Evolutionary conservation across 2,113 vertebrate species (phyloP).

Genomic region (Haliaeetus leucogaster): DNA sequence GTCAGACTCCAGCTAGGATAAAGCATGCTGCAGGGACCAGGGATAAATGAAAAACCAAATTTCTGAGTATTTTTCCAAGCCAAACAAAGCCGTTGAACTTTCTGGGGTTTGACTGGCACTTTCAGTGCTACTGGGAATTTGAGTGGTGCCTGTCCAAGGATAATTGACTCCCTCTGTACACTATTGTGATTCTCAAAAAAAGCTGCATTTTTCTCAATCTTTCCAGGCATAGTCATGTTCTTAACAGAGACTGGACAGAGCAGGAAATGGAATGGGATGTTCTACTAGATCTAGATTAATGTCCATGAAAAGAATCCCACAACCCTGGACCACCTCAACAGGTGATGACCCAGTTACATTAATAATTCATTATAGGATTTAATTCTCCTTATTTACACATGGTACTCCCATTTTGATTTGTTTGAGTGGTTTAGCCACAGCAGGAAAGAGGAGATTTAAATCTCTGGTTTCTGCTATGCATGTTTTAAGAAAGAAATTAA

Average conservation of each 20-base stretch:
- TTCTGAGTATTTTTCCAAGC: slow-evolving; percentile 32
- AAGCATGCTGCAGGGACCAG: not conserved
- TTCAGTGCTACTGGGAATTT: slow-evolving; percentile 21
- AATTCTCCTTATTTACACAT: slow-evolving; percentile 1
- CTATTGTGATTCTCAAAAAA: slow-evolving; percentile 44
- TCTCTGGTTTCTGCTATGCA: not conserved
- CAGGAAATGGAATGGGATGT: not conserved
- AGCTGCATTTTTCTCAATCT: slow-evolving; percentile 37
- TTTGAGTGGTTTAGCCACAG: slow-evolving; percentile 4
- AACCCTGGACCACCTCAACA: not conserved
- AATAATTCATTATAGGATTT: slow-evolving; percentile 11
- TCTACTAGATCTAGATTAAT: not conserved
- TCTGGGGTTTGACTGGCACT: slow-evolving; percentile 51
- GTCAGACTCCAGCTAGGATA: not conserved
- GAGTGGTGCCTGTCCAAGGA: not conserved
- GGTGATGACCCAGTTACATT: not conserved
- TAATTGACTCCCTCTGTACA: slow-evolving; percentile 19
- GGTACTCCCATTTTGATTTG: not conserved
- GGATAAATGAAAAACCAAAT: slow-evolving; percentile 11
- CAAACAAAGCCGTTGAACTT: slow-evolving; percentile 33
- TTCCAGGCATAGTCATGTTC: slow-evolving; percentile 31
- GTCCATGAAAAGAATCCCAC: not conserved
- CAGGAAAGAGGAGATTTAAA: slow-evolving; percentile 24
- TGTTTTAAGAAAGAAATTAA: slow-evolving; percentile 15
- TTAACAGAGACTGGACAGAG: not conserved